Conservation (phyloP, 2,113 vertebrate species). For the Proteles cristata region DNA sequence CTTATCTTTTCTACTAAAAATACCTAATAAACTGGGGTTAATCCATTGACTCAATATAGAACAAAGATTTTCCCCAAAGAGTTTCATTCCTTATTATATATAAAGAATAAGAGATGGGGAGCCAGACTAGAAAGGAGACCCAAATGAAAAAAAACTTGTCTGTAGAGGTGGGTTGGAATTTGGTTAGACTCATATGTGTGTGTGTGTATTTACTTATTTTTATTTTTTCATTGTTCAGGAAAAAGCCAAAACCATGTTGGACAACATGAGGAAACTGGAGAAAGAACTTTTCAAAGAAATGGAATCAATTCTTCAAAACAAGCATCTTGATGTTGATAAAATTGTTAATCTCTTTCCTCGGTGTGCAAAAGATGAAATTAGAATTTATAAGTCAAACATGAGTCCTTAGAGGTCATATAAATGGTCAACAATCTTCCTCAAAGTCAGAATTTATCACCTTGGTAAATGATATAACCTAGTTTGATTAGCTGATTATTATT, state of each 20-base stretch:
- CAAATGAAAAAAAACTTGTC: conserved; percentile 47
- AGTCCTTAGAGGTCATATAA: conserved; percentile 42
- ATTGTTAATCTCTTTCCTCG: conserved; percentile 88
- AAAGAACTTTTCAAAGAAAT: conserved; percentile 88
- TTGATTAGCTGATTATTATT: conserved; percentile 44
- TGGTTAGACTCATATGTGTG: not conserved
- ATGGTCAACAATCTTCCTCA: not conserved
- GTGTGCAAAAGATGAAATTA: conserved; percentile 89
- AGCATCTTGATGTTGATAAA: conserved; percentile 84
- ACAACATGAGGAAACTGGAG: conserved; percentile 90
- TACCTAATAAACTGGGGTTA: conserved; percentile 33
- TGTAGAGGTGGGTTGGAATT: conserved; percentile 10
- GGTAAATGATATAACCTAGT: conserved; percentile 30
- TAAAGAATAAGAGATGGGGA: not conserved
- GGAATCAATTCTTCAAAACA: conserved; percentile 88
- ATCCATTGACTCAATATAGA: conserved; percentile 10
- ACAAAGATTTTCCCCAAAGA: conserved; percentile 30
- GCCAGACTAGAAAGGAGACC: conserved; percentile 18
- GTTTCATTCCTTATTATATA: conserved; percentile 35
- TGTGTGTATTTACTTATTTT: conserved; percentile 16
- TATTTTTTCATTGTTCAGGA: conserved; percentile 84
- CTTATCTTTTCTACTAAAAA: conserved; percentile 41
- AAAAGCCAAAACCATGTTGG: conserved; percentile 87
- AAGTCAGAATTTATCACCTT: not conserved
- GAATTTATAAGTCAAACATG: conserved; percentile 84